Percentiles rank a stretch among this genome's conserved stretches.
Conservation (phyloP, 2,113 vertebrate genomes). For the Felis chaus region DNA sequence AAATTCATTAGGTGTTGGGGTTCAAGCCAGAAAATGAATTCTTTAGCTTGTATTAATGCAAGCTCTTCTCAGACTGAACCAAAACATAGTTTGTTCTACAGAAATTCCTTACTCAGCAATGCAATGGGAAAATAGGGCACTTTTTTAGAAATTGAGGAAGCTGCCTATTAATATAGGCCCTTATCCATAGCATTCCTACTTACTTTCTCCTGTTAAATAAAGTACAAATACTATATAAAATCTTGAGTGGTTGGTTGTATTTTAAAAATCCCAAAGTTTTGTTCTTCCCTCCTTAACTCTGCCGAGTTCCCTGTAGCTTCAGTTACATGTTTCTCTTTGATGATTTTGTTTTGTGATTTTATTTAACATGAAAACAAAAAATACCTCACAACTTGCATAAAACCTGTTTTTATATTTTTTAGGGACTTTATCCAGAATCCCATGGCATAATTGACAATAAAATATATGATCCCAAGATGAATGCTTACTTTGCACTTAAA, state of each 20-base stretch:
- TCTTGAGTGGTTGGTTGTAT: background rate
- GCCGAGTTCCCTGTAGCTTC: background rate
- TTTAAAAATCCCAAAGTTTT: background rate
- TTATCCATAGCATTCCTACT: background rate
- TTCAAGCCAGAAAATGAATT: background rate
- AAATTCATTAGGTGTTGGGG: background rate
- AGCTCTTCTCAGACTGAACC: background rate
- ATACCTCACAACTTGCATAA: background rate
- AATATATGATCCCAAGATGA: slow-evolving; percentile 93
- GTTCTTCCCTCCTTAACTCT: background rate
- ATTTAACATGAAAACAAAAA: background rate
- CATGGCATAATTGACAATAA: slow-evolving; percentile 98
- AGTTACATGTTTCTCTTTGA: background rate
- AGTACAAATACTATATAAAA: background rate
- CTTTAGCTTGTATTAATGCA: background rate
- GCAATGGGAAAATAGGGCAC: background rate
- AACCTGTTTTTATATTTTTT: slow-evolving; percentile 54
- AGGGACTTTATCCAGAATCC: slow-evolving; percentile 98
- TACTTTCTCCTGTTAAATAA: background rate
- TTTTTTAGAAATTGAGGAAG: background rate
- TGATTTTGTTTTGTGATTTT: background rate
- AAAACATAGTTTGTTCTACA: background rate
- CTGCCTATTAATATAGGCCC: background rate
- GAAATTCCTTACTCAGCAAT: background rate
- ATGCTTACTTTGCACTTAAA: slow-evolving; percentile 90